Base-by-base conservation (phyloP, 1,140 invertebrate genomes). In the Matsumurasca onukii region DNA sequence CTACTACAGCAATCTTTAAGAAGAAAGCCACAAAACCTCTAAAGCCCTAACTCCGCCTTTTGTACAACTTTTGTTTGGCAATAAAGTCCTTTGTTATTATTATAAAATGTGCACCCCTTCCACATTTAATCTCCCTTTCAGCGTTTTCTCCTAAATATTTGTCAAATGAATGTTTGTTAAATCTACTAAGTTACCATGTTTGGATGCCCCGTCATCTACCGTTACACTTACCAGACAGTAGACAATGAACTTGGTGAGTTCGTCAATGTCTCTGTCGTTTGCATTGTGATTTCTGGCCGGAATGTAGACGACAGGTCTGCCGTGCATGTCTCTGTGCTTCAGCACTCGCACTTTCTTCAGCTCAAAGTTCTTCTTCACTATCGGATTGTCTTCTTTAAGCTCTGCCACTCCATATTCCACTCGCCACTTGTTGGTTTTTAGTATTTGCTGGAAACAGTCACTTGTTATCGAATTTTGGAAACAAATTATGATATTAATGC, bases 391-490 rank as follows among this genome's bases (percentile, higher is more conserved):
- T 68, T 80, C 77, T 48, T 77, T 80, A 48, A 89, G 76, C 1
- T 78, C 75, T 25, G 79, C 77, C 12, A 90, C 88, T 68, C 86
- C 86, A 82, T 89, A 91, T 70, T 89, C 86, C 51, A 82, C 81
- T 70, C 88, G 82, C 89, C 89, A 91, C 78, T 90, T 90, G 77
- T 91, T 91, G 57, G 88, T 90, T 82, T 91, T 91, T 49, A 91
- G 76, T 72, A 91, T 84, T 64, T 86, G 87, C 87, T 89, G 69
- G 31, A 81, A 80, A 15, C 12, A 59, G 34, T 9, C 34, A 39
- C 34, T 9, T 39, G n/a, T n/a, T n/a, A n/a, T n/a, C n/a, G n/a
- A n/a, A 69, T 17, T 51, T 31, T 70, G 31, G n/a, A 48, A 1
- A 27, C 34, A 12, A 27, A 52, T 3, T 15, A n/a, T n/a, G n/a